Base-by-base conservation (phyloP, 2,797 vertebrate species). In the Eidolon dupreanum region DNA sequence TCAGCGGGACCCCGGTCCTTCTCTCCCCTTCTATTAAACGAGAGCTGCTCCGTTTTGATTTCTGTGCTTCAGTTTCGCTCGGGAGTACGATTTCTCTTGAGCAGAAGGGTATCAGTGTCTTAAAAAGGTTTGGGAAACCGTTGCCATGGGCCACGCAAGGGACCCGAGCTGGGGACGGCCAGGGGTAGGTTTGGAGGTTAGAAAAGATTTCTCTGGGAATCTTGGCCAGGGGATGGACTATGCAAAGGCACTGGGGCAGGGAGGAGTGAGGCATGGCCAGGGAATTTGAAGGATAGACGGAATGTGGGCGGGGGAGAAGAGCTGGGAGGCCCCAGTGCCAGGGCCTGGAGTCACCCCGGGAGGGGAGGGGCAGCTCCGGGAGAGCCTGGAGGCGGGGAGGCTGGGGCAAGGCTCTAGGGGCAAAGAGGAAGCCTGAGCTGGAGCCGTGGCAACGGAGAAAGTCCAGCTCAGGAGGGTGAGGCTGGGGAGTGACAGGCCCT, bases 211-310 rank as follows among this genome's bases (percentile, higher is more conserved):
- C 38, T 68, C 70, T 88, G 61, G 74, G 75, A 36, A 66, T 77
- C 36, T 46, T 31, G 20, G 7, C 3, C 1, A 20, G 51, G 38
- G 43, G 65, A 31, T 19, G 0, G 0, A 65, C 46, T 38, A 22
- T 91, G 92, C 87, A 97, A 96, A 97, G 92, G 92, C 26, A 51
- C 92, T 3, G 19, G 6, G 90, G 84, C 38, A 87, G 57, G 3
- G 57, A 79, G 49, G 19, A 31, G 16, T 3, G 57, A 88, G 79
- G 79, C 0, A 28, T 6, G 77, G 63, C 61, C 33, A 3, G 5
- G 57, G 49, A 66, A 9, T 26, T 3, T 5, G 15, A 41, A 55
- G 33, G 43, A 3, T 9, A 11, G 55, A 33, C 13, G 70, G 82
- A 79, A 86, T 83, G 57, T 10, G 31, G 63, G 36, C 0, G 3